Evolutionary conservation across 2,888 invertebrate species (phyloP).

Genomic region (Bombyx huttoni): DNA sequence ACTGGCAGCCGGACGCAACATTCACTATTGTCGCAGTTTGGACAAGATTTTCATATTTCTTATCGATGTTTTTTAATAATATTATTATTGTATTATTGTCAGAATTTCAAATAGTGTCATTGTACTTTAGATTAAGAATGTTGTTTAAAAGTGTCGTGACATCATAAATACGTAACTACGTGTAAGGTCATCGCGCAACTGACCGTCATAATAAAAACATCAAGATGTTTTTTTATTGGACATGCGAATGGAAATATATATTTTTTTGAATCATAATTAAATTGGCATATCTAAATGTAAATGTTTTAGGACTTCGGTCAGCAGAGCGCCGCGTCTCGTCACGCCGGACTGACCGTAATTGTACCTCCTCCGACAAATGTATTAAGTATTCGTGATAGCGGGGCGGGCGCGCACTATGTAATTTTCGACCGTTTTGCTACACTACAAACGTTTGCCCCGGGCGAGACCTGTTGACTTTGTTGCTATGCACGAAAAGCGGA

Average conservation of each 20-base stretch:
- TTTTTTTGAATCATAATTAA: constrained; percentile 5
- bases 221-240: not conserved
- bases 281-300: constrained; percentile 19
- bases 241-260: constrained; percentile 3
- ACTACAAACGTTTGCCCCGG: constrained; percentile 28
- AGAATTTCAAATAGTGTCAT: not conserved
- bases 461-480: constrained; percentile 16
- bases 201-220: not conserved
- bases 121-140: not conserved
- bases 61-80: too few species aligned
- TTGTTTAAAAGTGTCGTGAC: not conserved
- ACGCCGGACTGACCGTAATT: constrained; percentile 46
- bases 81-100: too few species aligned
- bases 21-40: not conserved
- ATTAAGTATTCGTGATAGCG: constrained; percentile 52
- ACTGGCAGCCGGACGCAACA: constrained; percentile 10
- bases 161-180: too few species aligned
- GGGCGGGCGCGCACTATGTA: constrained; percentile 30
- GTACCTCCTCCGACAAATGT: constrained; percentile 46
- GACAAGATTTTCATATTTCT: too few species aligned
- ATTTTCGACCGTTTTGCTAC: constrained; percentile 41
- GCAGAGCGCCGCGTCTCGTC: constrained; percentile 42
- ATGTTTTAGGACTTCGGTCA: constrained; percentile 26
- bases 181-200: too few species aligned
- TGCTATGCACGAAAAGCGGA: constrained; percentile 12